A percentile compares a stretch with the other conserved stretches of the same genome.
phyloP scores from a whole-genome alignment of 1,140 invertebrate genomes.

The Calosoma granatense region DNA sequence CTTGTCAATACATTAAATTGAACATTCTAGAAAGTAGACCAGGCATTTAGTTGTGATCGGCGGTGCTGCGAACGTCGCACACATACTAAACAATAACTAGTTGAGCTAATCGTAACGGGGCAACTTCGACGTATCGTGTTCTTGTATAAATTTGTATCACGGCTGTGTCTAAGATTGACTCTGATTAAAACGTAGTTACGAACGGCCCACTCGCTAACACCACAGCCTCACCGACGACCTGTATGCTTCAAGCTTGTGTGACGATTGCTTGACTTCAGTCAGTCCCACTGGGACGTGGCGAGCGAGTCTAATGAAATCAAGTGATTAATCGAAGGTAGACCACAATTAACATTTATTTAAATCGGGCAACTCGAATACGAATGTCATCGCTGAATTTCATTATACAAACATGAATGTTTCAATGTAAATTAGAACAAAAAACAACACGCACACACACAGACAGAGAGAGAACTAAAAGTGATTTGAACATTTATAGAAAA shows the following conservation, averaged over 20 bases:
- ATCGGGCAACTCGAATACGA: too few relatives aligned
- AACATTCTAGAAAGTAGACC: constrained; percentile 10
- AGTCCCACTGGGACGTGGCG: background rate
- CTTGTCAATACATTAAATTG: constrained; percentile 12
- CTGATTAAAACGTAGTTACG: constrained; percentile 18
- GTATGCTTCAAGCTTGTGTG: too few relatives aligned
- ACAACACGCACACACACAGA: too few relatives aligned
- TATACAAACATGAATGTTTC: too few relatives aligned
- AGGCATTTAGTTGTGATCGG: background rate
- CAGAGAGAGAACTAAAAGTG: too few relatives aligned
- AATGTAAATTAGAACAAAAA: too few relatives aligned
- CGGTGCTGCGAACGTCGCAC: background rate
- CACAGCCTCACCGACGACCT: too few relatives aligned
- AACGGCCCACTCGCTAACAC: constrained; percentile 12
- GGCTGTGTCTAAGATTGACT: constrained; percentile 13
- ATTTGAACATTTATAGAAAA: too few relatives aligned
- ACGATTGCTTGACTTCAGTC: too few relatives aligned
- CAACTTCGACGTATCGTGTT: background rate
- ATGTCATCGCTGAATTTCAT: background rate
- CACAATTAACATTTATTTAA: background rate
- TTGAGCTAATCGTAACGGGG: background rate
- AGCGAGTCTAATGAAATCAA: background rate
- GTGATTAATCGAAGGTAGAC: background rate
- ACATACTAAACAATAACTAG: background rate
- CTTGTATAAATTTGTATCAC: constrained; percentile 17